Evolutionary conservation across 1,140 invertebrate genomes (phyloP).

Genomic region (Drosophila cardini): DNA sequence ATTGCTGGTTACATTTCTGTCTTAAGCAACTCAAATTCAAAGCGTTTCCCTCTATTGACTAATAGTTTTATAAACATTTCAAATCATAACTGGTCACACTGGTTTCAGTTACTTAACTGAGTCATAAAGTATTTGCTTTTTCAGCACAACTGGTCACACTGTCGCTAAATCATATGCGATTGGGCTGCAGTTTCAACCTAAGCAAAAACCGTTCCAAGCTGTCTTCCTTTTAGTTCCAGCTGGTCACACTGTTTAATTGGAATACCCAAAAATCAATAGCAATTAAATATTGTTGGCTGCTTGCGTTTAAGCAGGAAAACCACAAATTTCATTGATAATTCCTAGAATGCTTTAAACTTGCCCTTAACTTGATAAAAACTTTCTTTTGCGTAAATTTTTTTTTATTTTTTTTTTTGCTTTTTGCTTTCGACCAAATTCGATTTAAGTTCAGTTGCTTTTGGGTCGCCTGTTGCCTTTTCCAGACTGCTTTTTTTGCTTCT

Average conservation of each 20-base stretch:
- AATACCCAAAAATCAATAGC: constrained; percentile 2
- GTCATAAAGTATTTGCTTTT: background rate
- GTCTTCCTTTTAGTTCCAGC: background rate
- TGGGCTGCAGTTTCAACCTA: background rate
- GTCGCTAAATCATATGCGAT: background rate
- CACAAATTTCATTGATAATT: constrained; percentile 34
- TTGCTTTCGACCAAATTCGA: constrained; percentile 51
- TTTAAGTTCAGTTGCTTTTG: constrained; percentile 53
- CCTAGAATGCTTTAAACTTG: constrained; percentile 44
- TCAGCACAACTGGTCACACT: background rate
- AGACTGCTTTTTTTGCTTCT: background rate
- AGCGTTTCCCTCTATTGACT: too few relatives aligned
- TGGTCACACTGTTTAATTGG: background rate
- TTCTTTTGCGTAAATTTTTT: constrained; percentile 10
- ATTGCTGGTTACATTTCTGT: too few relatives aligned
- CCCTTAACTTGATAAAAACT: constrained; percentile 42
- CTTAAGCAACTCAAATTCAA: too few relatives aligned
- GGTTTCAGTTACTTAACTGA: background rate
- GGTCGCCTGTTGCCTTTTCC: constrained; percentile 2
- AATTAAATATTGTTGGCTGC: background rate
- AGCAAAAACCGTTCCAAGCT: background rate
- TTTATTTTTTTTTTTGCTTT: constrained; percentile 24
- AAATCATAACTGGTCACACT: constrained; percentile 16
- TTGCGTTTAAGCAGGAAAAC: background rate
- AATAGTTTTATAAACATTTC: too few relatives aligned